Percentiles rank a stretch among this genome's conserved stretches.
These are phyloP conservation scores for Drosophila bipectinata DNA, from an alignment of 1,140 invertebrate genomes.

Conservation along the genomic window DNA sequence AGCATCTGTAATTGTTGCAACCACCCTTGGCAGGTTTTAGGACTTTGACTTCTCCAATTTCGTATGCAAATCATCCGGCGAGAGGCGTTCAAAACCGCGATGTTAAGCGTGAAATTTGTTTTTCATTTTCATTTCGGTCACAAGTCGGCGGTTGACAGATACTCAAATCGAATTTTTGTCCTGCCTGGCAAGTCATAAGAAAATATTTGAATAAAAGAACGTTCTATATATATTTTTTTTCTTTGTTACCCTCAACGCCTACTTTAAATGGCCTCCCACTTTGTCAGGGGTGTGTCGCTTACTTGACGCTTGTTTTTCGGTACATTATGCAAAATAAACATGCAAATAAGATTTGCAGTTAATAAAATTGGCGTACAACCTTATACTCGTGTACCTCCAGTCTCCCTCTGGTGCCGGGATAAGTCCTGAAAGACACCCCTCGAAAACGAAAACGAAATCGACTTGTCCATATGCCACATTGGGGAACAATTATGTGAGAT, in stretches of 20 bases:
- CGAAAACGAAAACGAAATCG: slow-evolving; percentile 9
- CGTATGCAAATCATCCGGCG: slow-evolving; percentile 75
- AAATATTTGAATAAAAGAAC: slow-evolving; percentile 75
- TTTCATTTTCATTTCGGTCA: slow-evolving; percentile 41
- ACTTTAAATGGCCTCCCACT: slow-evolving; percentile 14
- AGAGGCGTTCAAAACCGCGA: slow-evolving; percentile 61
- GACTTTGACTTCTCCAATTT: slow-evolving; percentile 56
- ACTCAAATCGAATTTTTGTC: slow-evolving; percentile 78
- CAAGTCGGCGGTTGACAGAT: slow-evolving; percentile 50
- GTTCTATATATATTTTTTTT: background rate
- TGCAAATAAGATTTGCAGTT: slow-evolving; percentile 83
- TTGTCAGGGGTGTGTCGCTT: slow-evolving; percentile 9
- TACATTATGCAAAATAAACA: slow-evolving; percentile 83
- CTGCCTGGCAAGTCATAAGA: slow-evolving; percentile 66
- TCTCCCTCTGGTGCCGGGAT: slow-evolving; percentile 10
- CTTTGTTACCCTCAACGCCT: slow-evolving; percentile 26
- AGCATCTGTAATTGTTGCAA: slow-evolving; percentile 75
- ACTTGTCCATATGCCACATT: slow-evolving; percentile 71
- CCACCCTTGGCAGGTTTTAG: slow-evolving; percentile 51
- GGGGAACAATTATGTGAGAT: slow-evolving; percentile 76
- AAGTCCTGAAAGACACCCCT: slow-evolving; percentile 19
- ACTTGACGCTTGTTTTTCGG: slow-evolving; percentile 63
- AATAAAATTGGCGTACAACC: slow-evolving; percentile 78
- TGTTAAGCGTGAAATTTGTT: slow-evolving; percentile 83
- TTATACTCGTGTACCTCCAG: slow-evolving; percentile 40